Conservation (phyloP, 2,113 vertebrate species). For the Lepus timidus region DNA sequence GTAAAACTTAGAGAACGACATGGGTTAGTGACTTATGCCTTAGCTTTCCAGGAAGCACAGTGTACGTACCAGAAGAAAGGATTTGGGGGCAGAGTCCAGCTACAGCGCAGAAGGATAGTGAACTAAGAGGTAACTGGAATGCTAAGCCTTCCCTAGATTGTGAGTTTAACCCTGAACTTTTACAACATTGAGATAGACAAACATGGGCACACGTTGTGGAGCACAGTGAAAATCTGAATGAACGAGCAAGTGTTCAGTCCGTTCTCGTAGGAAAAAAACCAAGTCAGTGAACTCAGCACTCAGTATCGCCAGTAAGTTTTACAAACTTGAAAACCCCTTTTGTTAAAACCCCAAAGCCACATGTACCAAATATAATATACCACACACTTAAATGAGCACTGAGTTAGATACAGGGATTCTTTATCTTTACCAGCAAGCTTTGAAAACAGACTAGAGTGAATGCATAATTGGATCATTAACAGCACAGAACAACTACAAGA, state of each 20-base stretch:
- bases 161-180: conserved; percentile 16
- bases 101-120: not conserved
- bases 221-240: conserved; percentile 21
- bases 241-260: conserved; percentile 26
- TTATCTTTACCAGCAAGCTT: not conserved
- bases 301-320: conserved; percentile 34
- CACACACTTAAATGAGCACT: not conserved
- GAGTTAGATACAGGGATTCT: not conserved
- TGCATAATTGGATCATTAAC: not conserved
- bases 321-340: conserved; percentile 49
- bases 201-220: not conserved
- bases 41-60: not conserved
- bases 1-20: not conserved
- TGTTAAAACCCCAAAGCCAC: not conserved
- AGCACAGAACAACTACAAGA: conserved; percentile 36
- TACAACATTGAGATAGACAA: not conserved
- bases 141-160: not conserved
- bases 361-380: conserved; percentile 51
- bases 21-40: not conserved
- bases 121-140: not conserved
- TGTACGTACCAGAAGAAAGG: not conserved
- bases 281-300: conserved; percentile 39
- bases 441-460: conserved; percentile 15
- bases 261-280: not conserved
- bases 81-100: not conserved